Evolutionary conservation across 2,888 invertebrate species (phyloP), one percentile per base, ranked within the genome.

Genomic region (Lepeophtheirus nordmannii): DNA sequence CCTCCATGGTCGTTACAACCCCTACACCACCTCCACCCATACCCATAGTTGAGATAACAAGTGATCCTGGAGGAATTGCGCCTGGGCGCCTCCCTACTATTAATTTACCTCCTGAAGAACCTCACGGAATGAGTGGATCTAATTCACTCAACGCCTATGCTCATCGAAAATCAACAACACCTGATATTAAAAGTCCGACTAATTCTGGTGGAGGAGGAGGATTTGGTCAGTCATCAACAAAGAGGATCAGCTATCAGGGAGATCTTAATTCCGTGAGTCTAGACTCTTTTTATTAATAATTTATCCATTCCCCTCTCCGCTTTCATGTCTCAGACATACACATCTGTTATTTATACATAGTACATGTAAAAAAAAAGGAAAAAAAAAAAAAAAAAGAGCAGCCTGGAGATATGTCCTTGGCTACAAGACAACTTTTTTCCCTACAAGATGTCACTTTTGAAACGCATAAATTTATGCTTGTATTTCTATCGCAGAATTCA

Each of bases 11-110:
- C 14, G 53, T 46, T 17, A 46, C 53, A 17, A 46, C 53, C 53
- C 53, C 53, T n/a, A 46, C 53, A n/a, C 53, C 53, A n/a, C 53
- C 53, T n/a, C 53, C 53, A n/a, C 53, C 53, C 53, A 46, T 46
- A 17, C 53, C 53, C 14, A 14, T n/a, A 3, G n/a, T 46, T 14
- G 53, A 46, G 17, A 46, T 14, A 2, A n/a, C 53, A 5, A 30
- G 30, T 30, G 30, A 30, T 30, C 30, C 30, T 30, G 30, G 30
- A 30, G 30, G 30, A 30, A 30, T 30, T 30, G 30, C 53, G n/a
- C 8, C 53, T 46, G 14, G 53, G 5, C 53, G 53, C n/a, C 14
- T 46, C 8, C 53, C 53, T 5, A 46, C 8, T 8, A 46, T 46
- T 46, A 46, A 46, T 17, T 17, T 46, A 46, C 53, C 53, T 17